phyloP scores from a whole-genome alignment of 2,113 vertebrate genomes.

The Coreoperca whiteheadi region DNA sequence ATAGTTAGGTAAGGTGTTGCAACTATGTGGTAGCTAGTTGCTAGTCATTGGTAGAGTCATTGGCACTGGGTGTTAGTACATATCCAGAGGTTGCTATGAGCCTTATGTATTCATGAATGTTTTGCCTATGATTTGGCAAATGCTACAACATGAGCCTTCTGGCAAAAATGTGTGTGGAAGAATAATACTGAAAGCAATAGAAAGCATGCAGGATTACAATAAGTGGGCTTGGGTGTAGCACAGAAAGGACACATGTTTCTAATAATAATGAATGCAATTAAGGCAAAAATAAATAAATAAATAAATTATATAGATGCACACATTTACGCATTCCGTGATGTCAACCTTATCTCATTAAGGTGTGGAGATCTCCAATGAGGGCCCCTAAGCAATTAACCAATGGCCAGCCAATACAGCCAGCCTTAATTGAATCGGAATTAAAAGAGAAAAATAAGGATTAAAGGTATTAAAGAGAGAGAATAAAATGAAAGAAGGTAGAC shows the following conservation, averaged over 20 bases:
- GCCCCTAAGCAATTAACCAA: constrained; percentile 78
- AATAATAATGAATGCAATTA: not conserved
- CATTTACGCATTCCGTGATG: constrained; percentile 6
- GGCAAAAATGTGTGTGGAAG: not conserved
- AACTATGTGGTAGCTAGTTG: not conserved
- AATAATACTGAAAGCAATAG: not conserved
- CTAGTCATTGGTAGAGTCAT: not conserved
- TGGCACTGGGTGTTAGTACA: not conserved
- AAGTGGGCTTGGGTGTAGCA: not conserved
- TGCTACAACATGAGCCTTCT: not conserved
- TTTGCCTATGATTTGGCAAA: not conserved
- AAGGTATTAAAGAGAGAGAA: constrained; percentile 54
- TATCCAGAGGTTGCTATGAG: not conserved
- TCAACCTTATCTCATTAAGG: constrained; percentile 43
- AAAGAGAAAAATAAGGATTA: constrained; percentile 66
- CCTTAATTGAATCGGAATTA: constrained; percentile 82
- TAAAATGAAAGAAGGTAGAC: constrained; percentile 68
- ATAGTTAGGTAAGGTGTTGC: not conserved
- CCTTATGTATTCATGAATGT: not conserved
- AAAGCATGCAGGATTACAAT: not conserved
- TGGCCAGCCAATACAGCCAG: constrained; percentile 70
- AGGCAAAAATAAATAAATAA: too few relatives aligned
- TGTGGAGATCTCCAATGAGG: constrained; percentile 55
- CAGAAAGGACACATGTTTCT: not conserved
- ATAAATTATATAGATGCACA: not conserved